Evolutionary conservation across 64 coral and sea anemone genomes (phyloP), one percentile per base, ranked within the genome.

Genomic region (Trachythela sp.): DNA sequence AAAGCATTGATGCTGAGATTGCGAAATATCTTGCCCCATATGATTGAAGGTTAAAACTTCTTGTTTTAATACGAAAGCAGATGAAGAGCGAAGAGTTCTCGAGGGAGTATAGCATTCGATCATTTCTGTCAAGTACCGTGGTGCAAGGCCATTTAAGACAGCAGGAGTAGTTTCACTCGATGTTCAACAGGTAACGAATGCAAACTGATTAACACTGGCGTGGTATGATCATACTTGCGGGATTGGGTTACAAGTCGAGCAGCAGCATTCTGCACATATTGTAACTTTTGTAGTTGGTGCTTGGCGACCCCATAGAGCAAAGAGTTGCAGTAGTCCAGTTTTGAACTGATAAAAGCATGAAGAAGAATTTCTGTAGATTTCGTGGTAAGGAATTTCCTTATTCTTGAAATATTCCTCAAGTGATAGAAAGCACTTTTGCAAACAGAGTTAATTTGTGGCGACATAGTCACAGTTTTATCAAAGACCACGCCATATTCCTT

Each of bases 351-450:
- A n/a, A n/a, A n/a, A n/a, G n/a, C n/a, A n/a, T n/a, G n/a, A n/a
- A 89, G 67, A 89, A 89, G 70, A 30, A 83, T 89, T 89, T 89
- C 40, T 26, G 88, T 89, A 36, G 88, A 50, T 37, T 89, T 22
- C 9, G 70, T 83, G 48, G 88, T 77, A 77, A 89, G 88, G 88
- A 89, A 89, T 83, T 89, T 80, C 88, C 88, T 89, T 89, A 89
- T 89, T 33, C 86, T 42, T 48, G 84, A 17, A 85, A 85, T 85
- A 40, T 87, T 58, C 50, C 85, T 54, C 30, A 88, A 56, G 45
- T 88, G 86, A 14, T 88, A 88, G 70, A 71, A 88, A 34, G 56
- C 86, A 13, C 33, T 34, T 29, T 88, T 88, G 59, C 86, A 88
- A 68, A 88, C 52, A 29, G 59, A 87, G 52, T 87, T 87, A 56